These are phyloP conservation scores for Manis javanica DNA, from an alignment of 2,797 vertebrate species.

Conservation along the genomic window DNA sequence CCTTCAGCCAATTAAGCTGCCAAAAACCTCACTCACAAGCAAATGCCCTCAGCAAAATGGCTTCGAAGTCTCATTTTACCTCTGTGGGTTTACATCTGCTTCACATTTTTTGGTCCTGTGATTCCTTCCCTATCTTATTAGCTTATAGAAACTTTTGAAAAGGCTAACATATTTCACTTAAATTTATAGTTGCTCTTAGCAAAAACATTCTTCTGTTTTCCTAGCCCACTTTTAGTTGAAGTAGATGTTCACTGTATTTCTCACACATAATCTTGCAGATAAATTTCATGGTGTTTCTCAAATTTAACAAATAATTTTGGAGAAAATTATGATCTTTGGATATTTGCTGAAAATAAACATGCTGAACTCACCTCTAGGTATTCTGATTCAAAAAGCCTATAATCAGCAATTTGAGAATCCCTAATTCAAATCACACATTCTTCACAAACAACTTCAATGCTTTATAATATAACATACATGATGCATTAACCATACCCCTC, in stretches of 20 bases:
- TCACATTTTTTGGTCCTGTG: background rate
- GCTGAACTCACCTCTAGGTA: background rate
- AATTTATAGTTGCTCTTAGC: background rate
- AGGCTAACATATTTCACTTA: background rate
- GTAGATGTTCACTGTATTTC: background rate
- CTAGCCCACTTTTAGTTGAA: background rate
- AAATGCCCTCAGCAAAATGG: background rate
- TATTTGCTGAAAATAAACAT: background rate
- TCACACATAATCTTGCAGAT: background rate
- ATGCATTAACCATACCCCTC: rapidly evolving
- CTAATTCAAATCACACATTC: background rate
- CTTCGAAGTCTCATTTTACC: background rate
- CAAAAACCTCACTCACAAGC: background rate
- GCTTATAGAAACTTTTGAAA: background rate
- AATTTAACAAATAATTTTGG: background rate
- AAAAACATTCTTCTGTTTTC: background rate
- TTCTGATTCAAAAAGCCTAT: background rate
- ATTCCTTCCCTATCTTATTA: background rate
- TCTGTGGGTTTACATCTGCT: background rate
- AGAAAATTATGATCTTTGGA: background rate
- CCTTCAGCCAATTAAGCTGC: background rate
- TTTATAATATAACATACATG: background rate
- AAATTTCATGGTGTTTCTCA: background rate
- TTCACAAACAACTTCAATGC: too few species aligned
- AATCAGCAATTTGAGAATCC: background rate